These are phyloP conservation scores for Pachycephala philippinensis DNA, from an alignment of 2,113 vertebrate genomes.

Conservation along the genomic window DNA sequence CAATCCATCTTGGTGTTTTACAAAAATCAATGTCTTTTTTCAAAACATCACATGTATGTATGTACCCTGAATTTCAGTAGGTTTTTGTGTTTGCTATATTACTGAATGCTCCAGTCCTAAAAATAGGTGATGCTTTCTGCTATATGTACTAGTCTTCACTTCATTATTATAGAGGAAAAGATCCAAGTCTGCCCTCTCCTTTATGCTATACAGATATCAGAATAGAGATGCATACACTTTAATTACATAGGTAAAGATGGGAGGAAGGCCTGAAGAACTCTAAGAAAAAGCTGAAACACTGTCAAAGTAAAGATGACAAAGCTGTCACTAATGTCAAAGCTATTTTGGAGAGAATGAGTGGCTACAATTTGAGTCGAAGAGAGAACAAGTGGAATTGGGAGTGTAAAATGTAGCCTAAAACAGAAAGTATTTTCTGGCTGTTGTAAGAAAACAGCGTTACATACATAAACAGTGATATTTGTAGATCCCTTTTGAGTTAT, in stretches of 20 bases:
- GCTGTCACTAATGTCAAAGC: background rate
- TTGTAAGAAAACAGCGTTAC: background rate
- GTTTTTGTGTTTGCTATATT: background rate
- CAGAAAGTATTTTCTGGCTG: background rate
- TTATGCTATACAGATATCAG: background rate
- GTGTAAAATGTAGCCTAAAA: rapidly evolving
- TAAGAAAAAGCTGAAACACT: background rate
- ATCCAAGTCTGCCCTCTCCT: background rate
- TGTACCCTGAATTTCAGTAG: background rate
- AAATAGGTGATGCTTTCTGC: background rate
- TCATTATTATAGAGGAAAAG: background rate
- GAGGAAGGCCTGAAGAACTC: background rate
- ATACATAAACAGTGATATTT: background rate
- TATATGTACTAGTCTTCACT: background rate
- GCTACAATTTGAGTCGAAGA: background rate
- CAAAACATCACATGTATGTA: background rate
- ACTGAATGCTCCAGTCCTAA: background rate
- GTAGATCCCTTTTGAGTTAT: background rate
- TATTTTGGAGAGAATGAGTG: background rate
- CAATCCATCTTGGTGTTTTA: background rate
- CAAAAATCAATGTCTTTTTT: background rate
- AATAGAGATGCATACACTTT: background rate
- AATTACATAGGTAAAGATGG: background rate
- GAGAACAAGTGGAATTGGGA: background rate
- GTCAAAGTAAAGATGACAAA: background rate